Evolutionary conservation across 2,113 vertebrate genomes (phyloP), one percentile per base, ranked within the genome.

Genomic region (Mesocricetus auratus): DNA sequence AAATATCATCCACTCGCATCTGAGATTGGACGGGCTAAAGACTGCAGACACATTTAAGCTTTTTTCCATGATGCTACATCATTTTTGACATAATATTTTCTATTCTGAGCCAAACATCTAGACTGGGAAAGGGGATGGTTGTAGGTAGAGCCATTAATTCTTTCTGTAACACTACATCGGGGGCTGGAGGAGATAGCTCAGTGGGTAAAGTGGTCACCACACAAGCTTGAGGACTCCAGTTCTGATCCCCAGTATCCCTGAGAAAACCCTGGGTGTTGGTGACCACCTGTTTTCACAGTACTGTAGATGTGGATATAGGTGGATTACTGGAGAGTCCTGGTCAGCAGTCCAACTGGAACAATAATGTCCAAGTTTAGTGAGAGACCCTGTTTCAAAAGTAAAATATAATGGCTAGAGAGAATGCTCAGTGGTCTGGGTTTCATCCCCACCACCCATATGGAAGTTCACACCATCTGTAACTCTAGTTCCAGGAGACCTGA

Each of bases 1-100:
- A 94, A 93, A 96, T 75, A 82, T 33, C 85, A 82, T 86, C 73
- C 36, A 69, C 91, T 92, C 15, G 33, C 56, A 60, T 93, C 93
- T 95, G 87, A 86, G 90, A 82, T 45, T 13, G 50, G 74, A 69
- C 53, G 89, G 36, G 66, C 36, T 94, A 53, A 95, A 91, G 19
- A 86, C 42, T 33, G 0, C n/a, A 77, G 1, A 7, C 9, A 42
- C 47, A 50, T 90, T 81, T 56, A 53, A 50, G n/a, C 2, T 1
- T 78, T 64, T 36, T 26, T n/a, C 21, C 12, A 36, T 62, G 39
- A 45, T 45, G 62, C 16, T 47, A 12, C 58, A 47, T 92, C 42
- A 22, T 93, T 71, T 91, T 94, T 85, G 60, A 87, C 36, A 36
- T 29, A 68, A 45, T 7, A 45, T 86, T 94, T 97, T 92, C 36